Evolutionary conservation across 1,140 invertebrate genomes (phyloP), one percentile per base, ranked within the genome.

Genomic region (Drosophila repletoides): DNA sequence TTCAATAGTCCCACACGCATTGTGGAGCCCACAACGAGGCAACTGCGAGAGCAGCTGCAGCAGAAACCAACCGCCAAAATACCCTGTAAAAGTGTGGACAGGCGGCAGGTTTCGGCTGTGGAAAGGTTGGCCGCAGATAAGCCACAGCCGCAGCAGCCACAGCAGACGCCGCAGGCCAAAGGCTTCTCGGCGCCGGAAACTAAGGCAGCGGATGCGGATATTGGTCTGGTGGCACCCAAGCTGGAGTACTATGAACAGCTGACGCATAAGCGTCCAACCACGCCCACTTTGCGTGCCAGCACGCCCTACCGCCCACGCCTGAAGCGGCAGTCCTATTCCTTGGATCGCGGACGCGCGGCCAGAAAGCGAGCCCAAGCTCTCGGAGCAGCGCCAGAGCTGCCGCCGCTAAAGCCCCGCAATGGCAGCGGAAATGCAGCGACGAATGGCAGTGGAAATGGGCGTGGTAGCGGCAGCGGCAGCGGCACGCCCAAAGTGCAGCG

Each of bases 131-230:
- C 56, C 34, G 0, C 40, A 45, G 0, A 19, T 2, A 3, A 33
- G 17, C 1, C 31, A 34, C 6, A 73, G n/a, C 28, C 34, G 12
- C 19, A 43, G 7, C 14, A 55, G 1, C n/a, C 31, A 1, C 31
- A 52, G 6, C 38, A 34, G 1, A 71, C 88, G 0, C 83, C 88
- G 0, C 5, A 55, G 1, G 31, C 60, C 2, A 84, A 68, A n/a
- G 88, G 88, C 2, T 89, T 89, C 33, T 88, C 83, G 0, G 88
- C 88, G 2, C 88, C 88, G 1, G 88, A 89, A 31, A 89, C 88
- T 2, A 88, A 83, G 5, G 88, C 88, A 12, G 88, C 88, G 0
- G 88, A 89, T 21, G 70, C 73, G 4, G 76, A 89, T 28, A 34
- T 89, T 15, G 88, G 88, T 1, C 33, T 89, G 14, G 88, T 89